A percentile compares a stretch with the other conserved stretches of the same genome.
These are phyloP conservation scores for Chinchilla lanigera DNA, from an alignment of 2,113 vertebrate genomes.

Conservation along the genomic window DNA sequence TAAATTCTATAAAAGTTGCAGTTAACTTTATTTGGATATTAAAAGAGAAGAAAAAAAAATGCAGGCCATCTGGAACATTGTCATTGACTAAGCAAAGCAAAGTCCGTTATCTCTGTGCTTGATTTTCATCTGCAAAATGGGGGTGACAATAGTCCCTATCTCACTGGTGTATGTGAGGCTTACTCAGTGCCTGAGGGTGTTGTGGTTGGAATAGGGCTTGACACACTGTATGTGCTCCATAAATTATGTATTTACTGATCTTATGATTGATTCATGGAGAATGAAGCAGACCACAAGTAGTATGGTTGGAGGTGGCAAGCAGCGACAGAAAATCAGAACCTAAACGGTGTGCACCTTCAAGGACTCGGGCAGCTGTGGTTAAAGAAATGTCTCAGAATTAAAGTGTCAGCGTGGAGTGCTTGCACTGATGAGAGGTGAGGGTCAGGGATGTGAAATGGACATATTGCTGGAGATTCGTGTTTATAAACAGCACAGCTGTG, in stretches of 20 bases:
- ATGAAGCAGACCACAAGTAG: not conserved
- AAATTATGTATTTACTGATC: not conserved
- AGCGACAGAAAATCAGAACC: not conserved
- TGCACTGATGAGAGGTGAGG: not conserved
- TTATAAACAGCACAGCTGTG: not conserved
- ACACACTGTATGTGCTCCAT: not conserved
- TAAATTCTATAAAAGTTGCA: not conserved
- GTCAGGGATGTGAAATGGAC: constrained; percentile 6
- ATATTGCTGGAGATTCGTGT: not conserved
- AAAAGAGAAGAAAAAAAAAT: not conserved
- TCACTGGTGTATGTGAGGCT: not conserved
- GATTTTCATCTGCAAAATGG: not conserved
- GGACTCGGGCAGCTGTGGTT: not conserved
- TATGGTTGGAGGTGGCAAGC: not conserved
- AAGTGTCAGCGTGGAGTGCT: not conserved
- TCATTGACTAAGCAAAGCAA: not conserved
- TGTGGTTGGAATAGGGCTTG: not conserved
- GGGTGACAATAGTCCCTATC: not conserved
- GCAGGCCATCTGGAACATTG: not conserved
- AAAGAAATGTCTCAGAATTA: not conserved
- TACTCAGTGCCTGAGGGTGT: not conserved
- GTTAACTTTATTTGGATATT: not conserved
- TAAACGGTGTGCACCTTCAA: not conserved
- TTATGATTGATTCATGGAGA: not conserved
- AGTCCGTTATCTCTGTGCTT: not conserved